Percentiles rank a stretch among this genome's conserved stretches.
These are phyloP conservation scores for Iguana delicatissima DNA, from an alignment of 2,797 vertebrate species.

Conservation along the genomic window DNA sequence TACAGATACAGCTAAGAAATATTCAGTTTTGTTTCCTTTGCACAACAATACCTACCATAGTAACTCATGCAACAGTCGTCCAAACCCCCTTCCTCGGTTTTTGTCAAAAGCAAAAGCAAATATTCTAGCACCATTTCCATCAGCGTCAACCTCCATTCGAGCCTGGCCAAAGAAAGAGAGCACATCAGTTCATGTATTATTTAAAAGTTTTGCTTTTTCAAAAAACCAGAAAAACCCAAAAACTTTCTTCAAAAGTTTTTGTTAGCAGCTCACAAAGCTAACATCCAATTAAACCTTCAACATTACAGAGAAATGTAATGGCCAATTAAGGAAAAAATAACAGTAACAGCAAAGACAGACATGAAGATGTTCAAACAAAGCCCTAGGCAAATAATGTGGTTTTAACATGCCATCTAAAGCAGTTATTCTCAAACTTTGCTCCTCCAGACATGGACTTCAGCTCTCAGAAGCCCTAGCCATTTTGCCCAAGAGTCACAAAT, in stretches of 20 bases:
- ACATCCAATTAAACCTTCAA: background rate
- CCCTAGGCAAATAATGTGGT: background rate
- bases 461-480: too few species aligned
- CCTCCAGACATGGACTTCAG: too few species aligned
- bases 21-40: accelerated
- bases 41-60: slow-evolving; percentile 87
- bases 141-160: slow-evolving; percentile 98
- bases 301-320: background rate
- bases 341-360: background rate
- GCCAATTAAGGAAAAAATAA: background rate
- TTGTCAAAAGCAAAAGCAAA: slow-evolving; percentile 98
- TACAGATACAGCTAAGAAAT: too few species aligned
- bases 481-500: too few species aligned
- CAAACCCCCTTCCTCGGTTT: slow-evolving; percentile 93
- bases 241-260: background rate
- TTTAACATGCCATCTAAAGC: background rate
- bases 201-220: background rate
- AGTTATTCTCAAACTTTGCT: too few species aligned
- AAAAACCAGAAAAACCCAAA: too few species aligned
- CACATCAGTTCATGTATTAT: background rate
- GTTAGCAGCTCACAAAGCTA: background rate
- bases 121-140: slow-evolving; percentile 98
- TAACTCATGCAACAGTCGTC: slow-evolving; percentile 93
- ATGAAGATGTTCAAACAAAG: background rate
- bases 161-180: slow-evolving; percentile 81